Base-by-base conservation (phyloP, 2,888 invertebrate genomes). In the Tetheella fluctuosa region DNA sequence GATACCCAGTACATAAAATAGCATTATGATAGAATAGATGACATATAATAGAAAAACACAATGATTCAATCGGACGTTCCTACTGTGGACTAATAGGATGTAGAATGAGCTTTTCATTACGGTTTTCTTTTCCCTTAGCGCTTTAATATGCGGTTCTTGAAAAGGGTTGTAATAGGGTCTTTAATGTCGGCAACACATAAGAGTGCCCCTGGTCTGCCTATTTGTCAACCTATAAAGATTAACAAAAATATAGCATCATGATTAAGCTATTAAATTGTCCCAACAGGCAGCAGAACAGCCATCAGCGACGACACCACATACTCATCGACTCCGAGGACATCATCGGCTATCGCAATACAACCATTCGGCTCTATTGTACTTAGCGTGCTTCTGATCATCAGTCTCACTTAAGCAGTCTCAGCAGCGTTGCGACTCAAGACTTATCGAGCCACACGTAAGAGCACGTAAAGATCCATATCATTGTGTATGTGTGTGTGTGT, bases 401-500 rank as follows among this genome's bases (percentile, higher is more conserved):
- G 76, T 68, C 71, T 83, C 70, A 80, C 80, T 65, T 88, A 87
- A 81, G 67, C 71, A 10, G 13, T 28, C 30, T 57, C 52, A 25
- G 25, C 52, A 59, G 37, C 58, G 59, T 63, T 70, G 73, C 69
- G 76, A 69, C 59, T 63, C 65, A 59, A 70, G 64, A 69, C 68
- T 66, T 63, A 59, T 59, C 68, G 62, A 60, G 57, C 61, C 60
- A 63, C 34, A 42, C 57, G 34, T 60, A 59, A 62, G 48, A 59
- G 28, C 62, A 73, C 72, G 74, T 77, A 78, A 77, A 82, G 83
- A 76, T 80, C 73, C 86, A 85, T 86, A 85, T 86, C 85, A 83
- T 75, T 74, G 65, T 74, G 76, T 55, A 37, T 23, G 34, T 4
- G 48, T 76, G 74, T 74, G 76, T 55, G 55, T 23, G 34, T 4